Evolutionary conservation across 2,888 invertebrate genomes (phyloP).

Genomic region (Oxyteleia sp.): DNA sequence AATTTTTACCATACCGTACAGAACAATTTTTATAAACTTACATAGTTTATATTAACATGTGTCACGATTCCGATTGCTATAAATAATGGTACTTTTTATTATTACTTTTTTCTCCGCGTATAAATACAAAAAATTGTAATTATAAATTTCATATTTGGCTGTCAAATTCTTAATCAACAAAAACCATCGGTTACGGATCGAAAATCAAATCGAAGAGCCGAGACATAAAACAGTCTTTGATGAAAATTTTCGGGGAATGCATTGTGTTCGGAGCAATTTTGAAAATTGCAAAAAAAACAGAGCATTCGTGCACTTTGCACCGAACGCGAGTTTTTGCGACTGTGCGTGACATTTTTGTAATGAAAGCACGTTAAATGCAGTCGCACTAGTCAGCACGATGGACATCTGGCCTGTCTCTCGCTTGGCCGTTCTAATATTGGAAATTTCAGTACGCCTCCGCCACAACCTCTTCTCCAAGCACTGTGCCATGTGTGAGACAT

Average conservation of each 20-base stretch:
- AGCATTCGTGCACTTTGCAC: slow-evolving; percentile 40
- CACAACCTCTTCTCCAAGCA: slow-evolving; percentile 77
- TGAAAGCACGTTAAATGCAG: slow-evolving; percentile 85
- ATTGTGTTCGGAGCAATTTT: slow-evolving; percentile 24
- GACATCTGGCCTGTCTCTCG: slow-evolving; percentile 84
- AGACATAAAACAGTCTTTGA: slow-evolving; percentile 14
- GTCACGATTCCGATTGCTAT: too few relatives aligned
- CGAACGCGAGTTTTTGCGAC: slow-evolving; percentile 73
- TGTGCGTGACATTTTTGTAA: slow-evolving; percentile 87
- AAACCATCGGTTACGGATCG: neutral
- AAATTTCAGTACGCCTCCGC: slow-evolving; percentile 85
- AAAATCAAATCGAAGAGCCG: neutral
- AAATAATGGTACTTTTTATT: too few relatives aligned
- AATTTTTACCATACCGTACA: too few relatives aligned
- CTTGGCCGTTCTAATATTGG: slow-evolving; percentile 87
- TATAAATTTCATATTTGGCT: too few relatives aligned
- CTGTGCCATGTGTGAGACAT: slow-evolving; percentile 86
- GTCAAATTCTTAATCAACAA: neutral
- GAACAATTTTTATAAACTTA: too few relatives aligned
- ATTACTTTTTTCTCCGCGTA: too few relatives aligned
- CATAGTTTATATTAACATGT: too few relatives aligned
- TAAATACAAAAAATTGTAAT: too few relatives aligned
- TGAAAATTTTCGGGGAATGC: slow-evolving; percentile 20
- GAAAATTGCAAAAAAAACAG: slow-evolving; percentile 22
- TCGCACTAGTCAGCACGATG: slow-evolving; percentile 74